Base-by-base conservation (phyloP, 2,113 vertebrate genomes). In the Archocentrus centrarchus region DNA sequence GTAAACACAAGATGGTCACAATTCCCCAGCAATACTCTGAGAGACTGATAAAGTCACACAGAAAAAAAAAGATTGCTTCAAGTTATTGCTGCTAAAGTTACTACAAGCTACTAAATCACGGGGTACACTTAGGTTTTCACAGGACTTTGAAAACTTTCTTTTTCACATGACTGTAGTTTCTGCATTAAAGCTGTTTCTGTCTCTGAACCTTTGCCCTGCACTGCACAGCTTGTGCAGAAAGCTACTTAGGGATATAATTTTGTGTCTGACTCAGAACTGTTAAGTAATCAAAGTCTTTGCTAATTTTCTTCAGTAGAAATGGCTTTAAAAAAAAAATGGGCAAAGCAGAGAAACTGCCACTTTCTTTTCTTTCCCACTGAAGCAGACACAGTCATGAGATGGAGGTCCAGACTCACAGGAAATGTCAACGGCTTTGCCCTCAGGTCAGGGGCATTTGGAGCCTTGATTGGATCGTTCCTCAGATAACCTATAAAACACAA, bases 391-490 rank as follows among this genome's bases (percentile, higher is more conserved):
- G 80, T 77, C 76, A 70, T 55, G 64, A 92, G 82, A 64, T 62
- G 11, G 59, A 81, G 81, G 50, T 85, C 58, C 84, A 87, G 85
- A 88, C 64, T n/a, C 64, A 66, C 77, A 93, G 84, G 88, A 91
- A 91, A 92, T 86, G 86, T 90, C 86, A 92, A 15, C 63, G 39
- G 62, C 75, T 85, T 61, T 80, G 80, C 84, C 91, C 84, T 3
- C 62, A 77, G 92, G 93, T 75, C 85, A 57, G 73, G 63, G 64
- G 50, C 81, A 64, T 77, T 53, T 63, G 75, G 70, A 81, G 86
- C 39, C 57, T 68, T 86, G 88, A 93, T 87, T 90, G 92, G 84
- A 91, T 90, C 77, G 84, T 87, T 88, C 77, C 70, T 86, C 58
- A 75, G 77, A 89, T 73, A 85, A 82, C 88, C 87, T 88, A 86